Base-by-base conservation (phyloP, 2,113 vertebrate genomes). In the Dromaius novaehollandiae region DNA sequence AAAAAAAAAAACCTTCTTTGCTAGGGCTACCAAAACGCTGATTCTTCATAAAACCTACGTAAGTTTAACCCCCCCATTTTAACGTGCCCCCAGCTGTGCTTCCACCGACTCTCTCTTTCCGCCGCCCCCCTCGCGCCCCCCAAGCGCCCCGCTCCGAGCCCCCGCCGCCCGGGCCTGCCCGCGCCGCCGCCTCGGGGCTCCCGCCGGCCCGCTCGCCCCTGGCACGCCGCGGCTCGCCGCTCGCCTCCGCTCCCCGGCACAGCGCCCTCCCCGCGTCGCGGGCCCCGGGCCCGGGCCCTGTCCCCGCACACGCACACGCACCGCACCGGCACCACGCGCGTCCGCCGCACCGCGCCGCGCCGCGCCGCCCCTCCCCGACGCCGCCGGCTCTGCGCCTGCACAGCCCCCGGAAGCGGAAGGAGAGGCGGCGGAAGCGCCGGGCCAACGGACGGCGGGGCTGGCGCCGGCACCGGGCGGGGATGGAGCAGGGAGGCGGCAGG, bases 401-500 rank as follows among this genome's bases (percentile, higher is more conserved):
- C 56, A 3, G 82, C 58, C 53, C 20, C 32, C 26, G n/a, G 65
- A 58, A 77, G 36, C 63, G 50, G 85, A 32, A 65, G 69, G 32
- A 30, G 34, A 26, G 32, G 66, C 14, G 15, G 28, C 60, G 73
- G 88, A 80, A 86, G 82, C 21, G 42, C 65, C 16, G 6, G 34
- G 9, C 15, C 3, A 17, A 28, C 9, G 0, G 50, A 12, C 20
- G n/a, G 42, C 8, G 69, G 30, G 30, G 24, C 3, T 1, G 42
- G 9, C 44, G 73, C 7, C 21, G 89, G 42, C 42, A 71, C 53
- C 3, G 55, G 28, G 56, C 30, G 70, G 88, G 64, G 78, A 90
- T 95, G 93, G 93, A 78, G 89, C 44, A 73, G 58, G 58, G 53
- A 32, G 75, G 76, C 4, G 83, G 51, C 40, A 7, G 80, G 36